Evolutionary conservation across 2,888 invertebrate genomes (phyloP), one percentile per base, ranked within the genome.

Genomic region (Tipula vernalis): DNA sequence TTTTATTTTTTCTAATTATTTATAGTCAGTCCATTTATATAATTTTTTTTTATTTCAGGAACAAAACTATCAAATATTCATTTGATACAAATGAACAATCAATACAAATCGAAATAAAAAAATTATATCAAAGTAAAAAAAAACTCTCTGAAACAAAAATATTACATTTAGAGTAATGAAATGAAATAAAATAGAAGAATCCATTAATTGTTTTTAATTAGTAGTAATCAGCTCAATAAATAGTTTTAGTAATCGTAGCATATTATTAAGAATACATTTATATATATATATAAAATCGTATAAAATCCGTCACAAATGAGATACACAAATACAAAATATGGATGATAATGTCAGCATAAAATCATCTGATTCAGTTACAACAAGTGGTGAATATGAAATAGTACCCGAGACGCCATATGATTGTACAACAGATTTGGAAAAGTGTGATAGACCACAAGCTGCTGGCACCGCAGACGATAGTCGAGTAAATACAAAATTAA

Each of bases 301-400:
- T 28, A 10, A 71, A 18, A 71, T 71, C 71, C 71, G 12, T 71
- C 28, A 71, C 84, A 36, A 84, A 84, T 84, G 84, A 39, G 41
- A 84, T 41, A 15, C 15, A 84, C 39, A 84, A 41, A 84, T 39
- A 39, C 41, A 39, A 84, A 84, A 84, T 84, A 94, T 94, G 94
- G 94, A 94, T 92, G 94, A 94, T 92, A 93, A 93, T 91, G 91
- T 94, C 89, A 94, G 94, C 89, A 93, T 94, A 44, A 94, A 94
- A 91, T 95, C 95, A 87, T 93, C 93, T 89, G 95, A 95, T 91
- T 95, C 95, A 88, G 92, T 94, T 89, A 94, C 94, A 87, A 94
- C 94, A 87, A 94, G 94, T 89, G 95, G 95, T 88, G 95, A 95
- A 90, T 95, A 94, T 91, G 95, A 95, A 90, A 93, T 95, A 89